These are phyloP conservation scores for Tenebrosternarchus preto DNA, from an alignment of 2,113 vertebrate genomes.

Conservation along the genomic window DNA sequence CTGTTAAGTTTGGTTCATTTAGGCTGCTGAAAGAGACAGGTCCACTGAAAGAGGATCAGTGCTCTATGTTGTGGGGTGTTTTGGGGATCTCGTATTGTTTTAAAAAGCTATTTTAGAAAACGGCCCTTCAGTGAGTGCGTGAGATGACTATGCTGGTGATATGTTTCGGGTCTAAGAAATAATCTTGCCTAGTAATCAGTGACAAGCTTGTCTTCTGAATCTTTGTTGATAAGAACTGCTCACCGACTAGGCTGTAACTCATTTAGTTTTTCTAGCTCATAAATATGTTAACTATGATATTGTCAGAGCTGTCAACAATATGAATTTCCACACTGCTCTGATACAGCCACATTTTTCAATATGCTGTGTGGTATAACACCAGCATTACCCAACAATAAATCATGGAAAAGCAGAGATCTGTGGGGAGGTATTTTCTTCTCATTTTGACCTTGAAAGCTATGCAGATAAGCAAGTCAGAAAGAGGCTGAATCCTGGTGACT, in stretches of 20 bases:
- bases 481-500: not conserved
- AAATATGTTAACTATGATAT: not conserved
- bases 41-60: conserved; percentile 42
- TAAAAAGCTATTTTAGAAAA: conserved; percentile 21
- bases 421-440: not conserved
- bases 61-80: conserved; percentile 33
- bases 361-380: not conserved
- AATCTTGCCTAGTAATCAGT: conserved; percentile 19
- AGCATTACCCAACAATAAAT: not conserved
- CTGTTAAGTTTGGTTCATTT: conserved; percentile 42
- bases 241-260: not conserved
- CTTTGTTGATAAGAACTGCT: not conserved
- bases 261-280: not conserved
- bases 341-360: not conserved
- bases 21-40: conserved; percentile 43
- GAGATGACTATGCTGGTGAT: conserved; percentile 28
- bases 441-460: conserved; percentile 10
- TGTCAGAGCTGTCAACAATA: not conserved
- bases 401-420: not conserved
- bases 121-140: conserved; percentile 15
- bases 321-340: not conserved
- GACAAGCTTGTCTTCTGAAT: not conserved
- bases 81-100: conserved; percentile 17
- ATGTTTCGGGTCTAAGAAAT: not conserved
- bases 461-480: conserved; percentile 6